Percentiles rank a stretch among this genome's conserved stretches.
Conservation (phyloP, 2,888 invertebrate genomes). For the Drosophila stalkeri region DNA sequence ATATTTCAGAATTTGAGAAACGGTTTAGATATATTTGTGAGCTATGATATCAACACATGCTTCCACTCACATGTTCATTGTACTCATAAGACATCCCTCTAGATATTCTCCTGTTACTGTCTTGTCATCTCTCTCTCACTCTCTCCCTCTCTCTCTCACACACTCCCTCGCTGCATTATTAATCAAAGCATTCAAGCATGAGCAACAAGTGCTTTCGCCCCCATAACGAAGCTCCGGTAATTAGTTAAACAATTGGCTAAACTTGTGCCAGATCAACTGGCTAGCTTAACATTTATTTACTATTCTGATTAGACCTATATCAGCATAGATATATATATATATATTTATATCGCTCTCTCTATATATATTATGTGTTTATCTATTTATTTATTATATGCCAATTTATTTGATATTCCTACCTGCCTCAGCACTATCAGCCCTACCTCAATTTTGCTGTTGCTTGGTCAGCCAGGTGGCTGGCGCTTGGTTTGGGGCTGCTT, state of each 20-base stretch:
- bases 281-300: not conserved
- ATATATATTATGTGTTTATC: not conserved
- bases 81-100: too few relatives aligned
- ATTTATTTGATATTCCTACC: slow-evolving; percentile 18
- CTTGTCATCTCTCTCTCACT: too few relatives aligned
- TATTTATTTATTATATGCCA: slow-evolving; percentile 8
- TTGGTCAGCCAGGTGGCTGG: slow-evolving; percentile 19
- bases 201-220: not conserved
- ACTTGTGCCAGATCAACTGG: not conserved
- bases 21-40: too few relatives aligned
- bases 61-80: too few relatives aligned
- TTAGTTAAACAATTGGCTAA: not conserved
- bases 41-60: too few relatives aligned
- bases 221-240: not conserved
- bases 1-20: too few relatives aligned
- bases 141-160: not conserved
- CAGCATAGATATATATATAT: too few relatives aligned
- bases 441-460: not conserved
- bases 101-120: too few relatives aligned
- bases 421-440: not conserved
- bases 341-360: not conserved
- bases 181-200: not conserved
- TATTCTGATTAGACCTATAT: not conserved
- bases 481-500: slow-evolving; percentile 25
- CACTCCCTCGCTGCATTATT: not conserved